Evolutionary conservation across 2,797 vertebrate genomes (phyloP).

Genomic region (Dendrocincla tyrannina): DNA sequence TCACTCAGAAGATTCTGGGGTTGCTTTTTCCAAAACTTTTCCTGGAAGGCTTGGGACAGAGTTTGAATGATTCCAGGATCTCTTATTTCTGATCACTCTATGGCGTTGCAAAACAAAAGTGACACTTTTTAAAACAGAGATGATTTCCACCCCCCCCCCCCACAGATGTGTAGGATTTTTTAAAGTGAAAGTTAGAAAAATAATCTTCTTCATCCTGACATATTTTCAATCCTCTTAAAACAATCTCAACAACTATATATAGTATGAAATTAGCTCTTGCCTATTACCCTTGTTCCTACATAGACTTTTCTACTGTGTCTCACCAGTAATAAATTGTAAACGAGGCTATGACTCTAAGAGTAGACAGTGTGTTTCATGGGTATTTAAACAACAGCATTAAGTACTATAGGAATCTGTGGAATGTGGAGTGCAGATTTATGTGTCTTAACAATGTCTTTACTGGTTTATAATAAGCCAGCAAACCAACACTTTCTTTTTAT

Average conservation of each 20-base stretch:
- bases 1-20: neutral
- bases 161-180: neutral
- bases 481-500: slow-evolving; percentile 68
- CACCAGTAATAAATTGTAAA: slow-evolving; percentile 69
- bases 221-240: slow-evolving; percentile 51
- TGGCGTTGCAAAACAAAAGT: neutral
- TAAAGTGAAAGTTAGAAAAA: slow-evolving; percentile 42
- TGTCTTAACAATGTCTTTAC: slow-evolving; percentile 77
- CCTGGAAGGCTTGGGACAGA: slow-evolving; percentile 75
- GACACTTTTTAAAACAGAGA: neutral
- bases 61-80: slow-evolving; percentile 74
- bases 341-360: slow-evolving; percentile 67
- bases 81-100: neutral
- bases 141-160: accelerated
- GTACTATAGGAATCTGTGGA: slow-evolving; percentile 81
- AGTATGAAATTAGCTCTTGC: slow-evolving; percentile 35
- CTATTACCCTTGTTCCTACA: neutral
- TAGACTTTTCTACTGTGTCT: slow-evolving; percentile 52
- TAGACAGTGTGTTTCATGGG: slow-evolving; percentile 79
- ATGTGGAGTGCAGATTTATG: slow-evolving; percentile 78
- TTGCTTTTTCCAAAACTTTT: neutral
- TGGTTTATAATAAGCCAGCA: slow-evolving; percentile 69
- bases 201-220: neutral
- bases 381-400: slow-evolving; percentile 83
- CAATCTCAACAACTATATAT: slow-evolving; percentile 15